These are phyloP conservation scores for Xenopus laevis DNA, from an alignment of 2,113 vertebrate genomes.

Conservation along the genomic window DNA sequence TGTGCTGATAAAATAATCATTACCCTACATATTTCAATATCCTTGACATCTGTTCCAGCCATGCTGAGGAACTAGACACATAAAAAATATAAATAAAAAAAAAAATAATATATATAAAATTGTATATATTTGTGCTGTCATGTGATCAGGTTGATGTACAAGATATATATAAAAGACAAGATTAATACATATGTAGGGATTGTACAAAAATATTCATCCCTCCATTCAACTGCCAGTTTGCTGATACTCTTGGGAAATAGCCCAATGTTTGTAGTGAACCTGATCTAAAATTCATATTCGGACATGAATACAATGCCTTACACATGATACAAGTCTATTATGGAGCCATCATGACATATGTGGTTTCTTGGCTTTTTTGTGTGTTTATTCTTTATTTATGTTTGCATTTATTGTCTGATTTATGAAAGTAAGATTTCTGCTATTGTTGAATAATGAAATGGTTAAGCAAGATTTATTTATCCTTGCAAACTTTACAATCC, in stretches of 20 bases:
- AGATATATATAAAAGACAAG: no score
- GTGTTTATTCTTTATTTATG: no score
- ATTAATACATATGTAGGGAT: no score
- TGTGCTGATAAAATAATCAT: conserved; percentile 39
- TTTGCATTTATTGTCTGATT: no score
- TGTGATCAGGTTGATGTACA: no score
- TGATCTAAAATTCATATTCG: background rate
- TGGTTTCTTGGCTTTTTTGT: background rate
- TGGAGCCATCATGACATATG: background rate
- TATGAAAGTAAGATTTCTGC: no score
- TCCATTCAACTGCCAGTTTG: background rate
- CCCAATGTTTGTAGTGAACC: background rate
- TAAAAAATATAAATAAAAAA: background rate
- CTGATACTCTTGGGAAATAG: background rate
- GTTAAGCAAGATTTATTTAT: no score
- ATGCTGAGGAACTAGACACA: conserved; percentile 16
- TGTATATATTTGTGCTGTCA: no score
- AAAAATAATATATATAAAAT: no score
- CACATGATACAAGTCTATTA: background rate
- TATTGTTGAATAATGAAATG: no score
- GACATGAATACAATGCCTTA: background rate
- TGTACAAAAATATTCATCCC: no score
- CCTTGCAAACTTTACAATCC: no score
- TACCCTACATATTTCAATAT: conserved; percentile 43
- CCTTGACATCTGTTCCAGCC: conserved; percentile 39